A percentile compares a stretch with the other conserved stretches of the same genome.
Evolutionary conservation across 2,113 vertebrate genomes (phyloP).

Genomic region (Vombatus ursinus): DNA sequence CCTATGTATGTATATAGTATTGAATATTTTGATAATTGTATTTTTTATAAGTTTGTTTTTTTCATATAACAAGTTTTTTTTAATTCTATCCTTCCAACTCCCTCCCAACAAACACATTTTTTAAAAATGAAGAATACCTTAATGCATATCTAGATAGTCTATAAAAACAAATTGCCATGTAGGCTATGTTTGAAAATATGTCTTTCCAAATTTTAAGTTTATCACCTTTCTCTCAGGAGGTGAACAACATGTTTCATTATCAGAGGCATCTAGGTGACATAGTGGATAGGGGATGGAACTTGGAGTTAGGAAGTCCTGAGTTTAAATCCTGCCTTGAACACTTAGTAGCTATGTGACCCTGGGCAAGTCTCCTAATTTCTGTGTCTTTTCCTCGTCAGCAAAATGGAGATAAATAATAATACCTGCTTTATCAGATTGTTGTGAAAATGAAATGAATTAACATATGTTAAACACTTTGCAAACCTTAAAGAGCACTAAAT

Average conservation of each 20-base stretch:
- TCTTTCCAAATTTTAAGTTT: neutral
- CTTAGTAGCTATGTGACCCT: neutral
- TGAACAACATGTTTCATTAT: neutral
- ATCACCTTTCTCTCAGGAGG: neutral
- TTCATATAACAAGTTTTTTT: neutral
- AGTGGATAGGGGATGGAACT: too few species aligned
- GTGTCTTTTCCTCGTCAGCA: too few species aligned
- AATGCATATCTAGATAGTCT: neutral
- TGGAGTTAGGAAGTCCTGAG: neutral
- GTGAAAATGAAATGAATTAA: neutral
- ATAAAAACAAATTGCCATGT: too few species aligned
- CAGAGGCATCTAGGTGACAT: neutral
- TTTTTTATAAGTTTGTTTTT: neutral
- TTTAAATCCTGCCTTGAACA: neutral
- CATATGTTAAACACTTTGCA: neutral
- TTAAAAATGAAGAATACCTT: neutral
- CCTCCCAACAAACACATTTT: neutral
- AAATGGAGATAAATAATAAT: neutral
- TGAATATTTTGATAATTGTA: neutral
- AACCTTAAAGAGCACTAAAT: too few species aligned
- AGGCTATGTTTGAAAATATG: neutral
- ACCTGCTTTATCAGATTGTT: neutral
- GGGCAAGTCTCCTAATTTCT: too few species aligned
- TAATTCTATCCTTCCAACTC: neutral
- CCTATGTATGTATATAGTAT: too few species aligned